Percentiles rank a stretch among this genome's conserved stretches.
Evolutionary conservation across 2,113 vertebrate genomes (phyloP).

Genomic region (Tiliqua scincoides): DNA sequence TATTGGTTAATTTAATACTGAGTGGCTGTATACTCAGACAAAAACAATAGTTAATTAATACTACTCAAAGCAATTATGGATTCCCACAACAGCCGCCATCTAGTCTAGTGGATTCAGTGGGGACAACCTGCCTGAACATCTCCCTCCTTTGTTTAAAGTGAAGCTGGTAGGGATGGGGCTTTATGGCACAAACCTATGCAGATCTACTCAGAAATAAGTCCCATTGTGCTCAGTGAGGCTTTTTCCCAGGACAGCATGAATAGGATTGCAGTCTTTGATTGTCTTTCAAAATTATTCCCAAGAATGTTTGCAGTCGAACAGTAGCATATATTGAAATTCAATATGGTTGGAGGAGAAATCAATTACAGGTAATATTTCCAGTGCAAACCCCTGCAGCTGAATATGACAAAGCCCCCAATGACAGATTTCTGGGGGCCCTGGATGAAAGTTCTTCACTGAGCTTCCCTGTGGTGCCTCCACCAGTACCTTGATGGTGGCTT

Average conservation of each 20-base stretch:
- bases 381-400: too few relatives aligned
- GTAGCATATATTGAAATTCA: neutral
- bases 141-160: neutral
- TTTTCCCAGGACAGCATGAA: too few relatives aligned
- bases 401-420: neutral
- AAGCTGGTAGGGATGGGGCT: neutral
- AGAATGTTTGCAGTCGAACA: neutral
- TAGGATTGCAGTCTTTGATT: neutral
- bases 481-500: too few relatives aligned
- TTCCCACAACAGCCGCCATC: neutral
- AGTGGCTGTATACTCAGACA: neutral
- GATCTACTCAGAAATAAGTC: too few relatives aligned
- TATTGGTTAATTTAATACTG: neutral
- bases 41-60: constrained; percentile 45
- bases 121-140: neutral
- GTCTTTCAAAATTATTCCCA: neutral
- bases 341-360: neutral
- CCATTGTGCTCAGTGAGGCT: too few relatives aligned
- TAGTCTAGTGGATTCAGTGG: neutral
- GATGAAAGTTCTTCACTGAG: too few relatives aligned
- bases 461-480: too few relatives aligned
- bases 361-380: neutral
- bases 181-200: too few relatives aligned
- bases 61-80: neutral
- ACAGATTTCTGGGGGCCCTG: too few relatives aligned